Base-by-base conservation (phyloP, 2,797 vertebrate species). In the Protonibea diacanthus region DNA sequence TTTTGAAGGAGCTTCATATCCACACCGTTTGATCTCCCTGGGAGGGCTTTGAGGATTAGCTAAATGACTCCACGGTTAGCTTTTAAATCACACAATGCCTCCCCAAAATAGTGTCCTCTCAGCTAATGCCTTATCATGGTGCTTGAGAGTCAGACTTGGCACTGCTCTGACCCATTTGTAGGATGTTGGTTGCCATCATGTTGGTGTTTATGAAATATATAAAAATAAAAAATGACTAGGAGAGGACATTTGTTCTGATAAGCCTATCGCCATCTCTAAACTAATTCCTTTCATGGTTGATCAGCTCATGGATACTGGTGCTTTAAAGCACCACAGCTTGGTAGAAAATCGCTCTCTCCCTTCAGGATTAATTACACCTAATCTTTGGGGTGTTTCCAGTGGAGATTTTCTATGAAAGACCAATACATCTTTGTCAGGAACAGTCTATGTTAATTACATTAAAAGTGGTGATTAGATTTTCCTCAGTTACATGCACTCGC, bases 51-150 rank as follows among this genome's bases (percentile, higher is more conserved):
- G 48, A 70, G 74, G 88, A 92, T 92, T 91, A 92, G 51, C 53
- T 81, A 82, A 89, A 88, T 86, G 57, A 90, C 70, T 85, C 62
- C 75, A 77, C 87, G 84, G 70, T 90, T 91, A 73, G 76, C 78
- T 83, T 91, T 85, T 80, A 90, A 89, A 85, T 86, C 81, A 82
- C 74, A 90, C 90, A 89, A 88, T 75, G 59, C 29, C 63, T 85
- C 77, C 81, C 68, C 57, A 81, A 91, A 89, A 91, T 86, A 89
- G 78, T 79, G 74, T 82, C 77, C 67, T 78, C 76, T 80, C 66
- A 58, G 80, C 81, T 89, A 77, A 84, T 81, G 78, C 81, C 81
- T 57, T 59, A 86, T 88, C 72, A 80, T 72, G 85, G 83, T 80
- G 80, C 78, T 74, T 57, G 44, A 83, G 56, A 84, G 74, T 78